These are phyloP conservation scores for Nipponacmea schrenckii DNA, from an alignment of 2,888 invertebrate species.

Conservation along the genomic window DNA sequence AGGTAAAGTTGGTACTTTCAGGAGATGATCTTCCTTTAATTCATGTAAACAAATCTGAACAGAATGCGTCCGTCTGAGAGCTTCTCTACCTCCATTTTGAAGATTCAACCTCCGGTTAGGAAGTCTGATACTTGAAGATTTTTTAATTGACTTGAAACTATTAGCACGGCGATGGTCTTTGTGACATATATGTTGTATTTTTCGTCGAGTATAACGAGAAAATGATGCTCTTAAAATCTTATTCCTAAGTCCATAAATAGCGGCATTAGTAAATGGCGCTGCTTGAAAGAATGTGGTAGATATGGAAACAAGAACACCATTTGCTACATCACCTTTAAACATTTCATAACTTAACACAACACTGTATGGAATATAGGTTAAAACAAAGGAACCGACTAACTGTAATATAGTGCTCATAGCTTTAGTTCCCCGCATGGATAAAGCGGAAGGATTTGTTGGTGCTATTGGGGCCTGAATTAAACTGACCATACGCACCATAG, in stretches of 20 bases:
- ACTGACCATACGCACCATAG: constrained; percentile 61
- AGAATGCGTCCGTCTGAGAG: constrained; percentile 20
- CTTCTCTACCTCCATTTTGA: constrained; percentile 17
- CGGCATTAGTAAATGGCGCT: constrained; percentile 55
- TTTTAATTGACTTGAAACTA: constrained; percentile 26
- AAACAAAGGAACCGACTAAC: constrained; percentile 53
- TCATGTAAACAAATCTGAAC: constrained; percentile 22
- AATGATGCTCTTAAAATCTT: constrained; percentile 56
- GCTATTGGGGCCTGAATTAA: constrained; percentile 58
- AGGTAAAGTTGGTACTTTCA: constrained; percentile 25
- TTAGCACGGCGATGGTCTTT: constrained; percentile 53
- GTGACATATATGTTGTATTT: constrained; percentile 47
- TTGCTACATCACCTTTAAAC: constrained; percentile 33
- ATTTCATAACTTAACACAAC: constrained; percentile 44
- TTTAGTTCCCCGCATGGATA: constrained; percentile 52
- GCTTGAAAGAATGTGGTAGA: constrained; percentile 53
- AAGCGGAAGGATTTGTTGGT: constrained; percentile 36
- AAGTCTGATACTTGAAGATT: constrained; percentile 33
- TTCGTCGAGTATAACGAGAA: constrained; percentile 45
- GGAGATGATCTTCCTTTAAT: constrained; percentile 24
- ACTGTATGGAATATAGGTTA: constrained; percentile 56
- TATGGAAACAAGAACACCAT: constrained; percentile 42
- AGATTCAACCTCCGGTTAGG: constrained; percentile 23
- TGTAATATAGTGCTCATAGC: constrained; percentile 61
- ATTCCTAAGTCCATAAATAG: constrained; percentile 57